Evolutionary conservation across 2,113 vertebrate species (phyloP).

Genomic region (Dermatemys mawii): DNA sequence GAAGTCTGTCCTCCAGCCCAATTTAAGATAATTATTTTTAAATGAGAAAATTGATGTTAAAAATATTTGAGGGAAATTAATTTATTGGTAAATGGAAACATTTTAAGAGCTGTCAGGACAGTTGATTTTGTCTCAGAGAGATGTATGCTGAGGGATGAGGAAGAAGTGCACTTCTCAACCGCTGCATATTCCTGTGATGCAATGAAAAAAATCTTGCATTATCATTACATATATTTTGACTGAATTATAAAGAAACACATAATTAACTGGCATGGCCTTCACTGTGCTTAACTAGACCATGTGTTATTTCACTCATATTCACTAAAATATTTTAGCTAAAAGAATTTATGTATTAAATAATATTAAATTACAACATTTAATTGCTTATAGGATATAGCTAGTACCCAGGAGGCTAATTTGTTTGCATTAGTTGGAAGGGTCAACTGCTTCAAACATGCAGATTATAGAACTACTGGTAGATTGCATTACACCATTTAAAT

Average conservation of each 20-base stretch:
- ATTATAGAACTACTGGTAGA: conserved; percentile 89
- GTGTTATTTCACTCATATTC: conserved; percentile 36
- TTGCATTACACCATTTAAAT: conserved; percentile 96
- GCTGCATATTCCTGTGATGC: rapidly evolving
- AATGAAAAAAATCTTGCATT: background rate
- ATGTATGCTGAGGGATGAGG: background rate
- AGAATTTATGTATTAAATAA: conserved; percentile 73
- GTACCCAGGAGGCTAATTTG: conserved; percentile 86
- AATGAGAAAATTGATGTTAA: background rate
- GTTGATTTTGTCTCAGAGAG: background rate
- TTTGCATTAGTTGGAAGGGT: conserved; percentile 88
- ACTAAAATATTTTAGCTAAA: conserved; percentile 37
- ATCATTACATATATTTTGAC: background rate
- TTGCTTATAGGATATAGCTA: conserved; percentile 68
- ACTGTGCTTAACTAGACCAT: background rate
- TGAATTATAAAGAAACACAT: background rate
- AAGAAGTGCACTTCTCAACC: background rate
- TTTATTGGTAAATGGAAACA: background rate
- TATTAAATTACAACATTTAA: conserved; percentile 72
- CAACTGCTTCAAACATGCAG: conserved; percentile 88
- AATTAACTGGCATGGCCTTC: conserved; percentile 35
- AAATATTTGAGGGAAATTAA: background rate
- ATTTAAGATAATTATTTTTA: background rate
- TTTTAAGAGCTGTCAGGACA: background rate
- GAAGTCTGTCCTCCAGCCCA: background rate